A percentile compares a stretch with the other conserved stretches of the same genome.
These are phyloP conservation scores for Eustalomyia histrio DNA, from an alignment of 2,888 invertebrate species.

Conservation along the genomic window DNA sequence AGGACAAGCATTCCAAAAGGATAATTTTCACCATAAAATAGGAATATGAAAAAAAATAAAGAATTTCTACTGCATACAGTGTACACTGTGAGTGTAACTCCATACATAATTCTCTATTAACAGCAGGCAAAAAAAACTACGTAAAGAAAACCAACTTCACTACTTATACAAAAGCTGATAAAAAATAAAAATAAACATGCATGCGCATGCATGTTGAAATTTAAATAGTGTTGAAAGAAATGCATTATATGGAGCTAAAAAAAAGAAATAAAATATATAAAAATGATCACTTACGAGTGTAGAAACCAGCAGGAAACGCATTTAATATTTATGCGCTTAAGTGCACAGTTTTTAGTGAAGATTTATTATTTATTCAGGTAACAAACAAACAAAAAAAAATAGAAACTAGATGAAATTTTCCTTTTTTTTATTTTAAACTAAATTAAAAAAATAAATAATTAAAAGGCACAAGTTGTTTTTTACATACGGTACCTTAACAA, in stretches of 20 bases:
- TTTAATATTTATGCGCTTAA: constrained; percentile 63
- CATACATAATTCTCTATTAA: constrained; percentile 15
- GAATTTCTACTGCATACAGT: constrained; percentile 4
- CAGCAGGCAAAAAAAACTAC: constrained; percentile 8
- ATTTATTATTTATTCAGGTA: constrained; percentile 57
- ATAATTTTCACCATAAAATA: constrained; percentile 46
- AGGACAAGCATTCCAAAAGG: constrained; percentile 42
- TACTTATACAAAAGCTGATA: background rate
- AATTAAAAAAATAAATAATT: background rate
- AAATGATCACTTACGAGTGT: constrained; percentile 43
- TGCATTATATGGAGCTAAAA: constrained; percentile 12
- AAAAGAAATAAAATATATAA: constrained; percentile 11
- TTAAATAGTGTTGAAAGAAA: constrained; percentile 51
- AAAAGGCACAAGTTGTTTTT: background rate
- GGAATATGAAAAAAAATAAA: constrained; percentile 20
- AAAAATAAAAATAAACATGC: constrained; percentile 2
- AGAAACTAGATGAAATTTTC: constrained; percentile 10
- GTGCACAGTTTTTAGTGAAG: constrained; percentile 56
- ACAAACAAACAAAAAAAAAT: no score
- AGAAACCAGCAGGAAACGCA: constrained; percentile 47
- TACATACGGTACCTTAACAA: constrained; percentile 19
- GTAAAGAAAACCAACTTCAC: constrained; percentile 16
- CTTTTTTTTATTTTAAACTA: background rate
- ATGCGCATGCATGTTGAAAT: constrained; percentile 35
- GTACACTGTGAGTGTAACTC: background rate